Evolutionary conservation across 1,140 invertebrate species (phyloP).

Genomic region (Lordiphosa collinella): DNA sequence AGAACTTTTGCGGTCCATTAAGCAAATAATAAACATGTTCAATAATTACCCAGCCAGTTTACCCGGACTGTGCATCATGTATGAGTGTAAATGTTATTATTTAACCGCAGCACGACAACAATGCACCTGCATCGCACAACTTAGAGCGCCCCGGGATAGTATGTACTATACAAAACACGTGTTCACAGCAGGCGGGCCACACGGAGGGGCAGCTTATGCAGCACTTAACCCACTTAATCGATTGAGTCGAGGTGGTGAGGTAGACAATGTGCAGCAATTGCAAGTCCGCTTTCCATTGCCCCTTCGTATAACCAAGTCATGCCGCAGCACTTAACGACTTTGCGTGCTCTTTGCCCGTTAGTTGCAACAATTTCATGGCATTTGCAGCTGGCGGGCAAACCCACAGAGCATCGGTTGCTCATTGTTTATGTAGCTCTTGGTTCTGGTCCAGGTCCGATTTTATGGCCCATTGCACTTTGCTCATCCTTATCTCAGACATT

Average conservation of each 20-base stretch:
- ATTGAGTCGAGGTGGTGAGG: constrained; percentile 20
- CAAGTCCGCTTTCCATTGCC: background rate
- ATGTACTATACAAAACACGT: constrained; percentile 40
- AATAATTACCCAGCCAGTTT: constrained; percentile 32
- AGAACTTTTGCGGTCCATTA: constrained; percentile 38
- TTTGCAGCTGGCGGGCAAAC: constrained; percentile 36
- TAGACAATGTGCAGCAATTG: constrained; percentile 29
- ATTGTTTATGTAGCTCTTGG: constrained; percentile 40
- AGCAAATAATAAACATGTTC: constrained; percentile 51
- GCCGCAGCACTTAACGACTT: constrained; percentile 57
- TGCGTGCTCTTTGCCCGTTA: constrained; percentile 40
- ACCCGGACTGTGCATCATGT: constrained; percentile 7
- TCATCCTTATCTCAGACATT: background rate
- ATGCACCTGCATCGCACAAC: constrained; percentile 35
- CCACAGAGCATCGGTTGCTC: constrained; percentile 22
- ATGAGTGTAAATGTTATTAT: constrained; percentile 21
- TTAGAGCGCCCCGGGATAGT: constrained; percentile 23
- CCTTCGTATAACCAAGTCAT: constrained; percentile 26
- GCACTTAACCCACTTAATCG: constrained; percentile 68
- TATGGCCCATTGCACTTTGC: constrained; percentile 23
- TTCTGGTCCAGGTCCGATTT: constrained; percentile 10
- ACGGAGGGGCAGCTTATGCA: constrained; percentile 30
- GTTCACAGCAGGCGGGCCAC: constrained; percentile 19
- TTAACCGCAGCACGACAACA: constrained; percentile 25
- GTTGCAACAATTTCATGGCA: constrained; percentile 30